Percentiles rank a stretch among this genome's conserved stretches.
phyloP scores from a whole-genome alignment of 2,888 invertebrate genomes.

The Sabatieria punctata region DNA sequence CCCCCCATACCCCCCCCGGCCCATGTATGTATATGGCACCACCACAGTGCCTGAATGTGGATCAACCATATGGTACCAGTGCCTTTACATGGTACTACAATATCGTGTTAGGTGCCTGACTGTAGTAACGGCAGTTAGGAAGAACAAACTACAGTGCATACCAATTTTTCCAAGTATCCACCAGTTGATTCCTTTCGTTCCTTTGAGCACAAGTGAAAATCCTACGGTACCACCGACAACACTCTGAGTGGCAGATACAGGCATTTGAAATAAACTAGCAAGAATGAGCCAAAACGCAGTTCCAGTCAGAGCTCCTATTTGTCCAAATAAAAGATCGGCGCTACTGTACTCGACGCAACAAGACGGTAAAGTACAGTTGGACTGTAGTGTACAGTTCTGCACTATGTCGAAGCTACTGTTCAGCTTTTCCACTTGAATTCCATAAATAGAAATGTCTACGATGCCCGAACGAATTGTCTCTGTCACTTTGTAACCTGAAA shows the following conservation, averaged over 20 bases:
- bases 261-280: slow-evolving; percentile 11
- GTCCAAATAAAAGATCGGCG: slow-evolving; percentile 46
- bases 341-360: no score
- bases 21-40: no score
- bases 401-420: no score
- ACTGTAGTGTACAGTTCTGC: no score
- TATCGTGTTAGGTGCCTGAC: no score
- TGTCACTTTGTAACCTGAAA: slow-evolving; percentile 6
- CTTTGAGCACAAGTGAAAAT: slow-evolving; percentile 10
- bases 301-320: slow-evolving; percentile 55
- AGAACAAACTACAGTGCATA: not conserved
- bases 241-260: slow-evolving; percentile 12
- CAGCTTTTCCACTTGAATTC: no score
- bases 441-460: slow-evolving; percentile 6
- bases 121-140: not conserved
- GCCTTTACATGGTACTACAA: no score
- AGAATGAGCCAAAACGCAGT: slow-evolving; percentile 8
- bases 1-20: no score
- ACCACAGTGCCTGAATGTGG: no score
- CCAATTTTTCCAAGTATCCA: no score
- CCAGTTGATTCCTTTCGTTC: slow-evolving; percentile 10
- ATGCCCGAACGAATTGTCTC: slow-evolving; percentile 5
- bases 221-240: slow-evolving; percentile 10
- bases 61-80: no score
- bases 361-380: no score